Percentiles rank a stretch among this genome's conserved stretches.
Evolutionary conservation across 2,888 invertebrate genomes (phyloP).

Genomic region (Lepeophtheirus nordmannii): DNA sequence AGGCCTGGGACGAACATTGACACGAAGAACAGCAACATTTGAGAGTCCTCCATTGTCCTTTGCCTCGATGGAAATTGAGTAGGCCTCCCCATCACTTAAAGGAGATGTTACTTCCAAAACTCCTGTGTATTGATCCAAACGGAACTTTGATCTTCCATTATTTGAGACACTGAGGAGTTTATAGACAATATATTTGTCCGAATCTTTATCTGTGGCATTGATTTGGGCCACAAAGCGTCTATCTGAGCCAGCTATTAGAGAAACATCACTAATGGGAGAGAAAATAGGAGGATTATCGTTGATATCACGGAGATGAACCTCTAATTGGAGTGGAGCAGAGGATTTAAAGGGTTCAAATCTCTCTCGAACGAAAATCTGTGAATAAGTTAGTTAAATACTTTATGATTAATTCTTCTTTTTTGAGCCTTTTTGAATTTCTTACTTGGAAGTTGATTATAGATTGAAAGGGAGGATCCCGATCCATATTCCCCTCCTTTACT

Average conservation of each 20-base stretch:
- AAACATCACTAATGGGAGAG: constrained; percentile 60
- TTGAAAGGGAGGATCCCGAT: constrained; percentile 69
- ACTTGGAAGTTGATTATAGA: constrained; percentile 70
- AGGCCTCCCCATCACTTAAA: constrained; percentile 68
- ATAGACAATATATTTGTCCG: constrained; percentile 64
- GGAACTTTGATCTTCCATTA: constrained; percentile 69
- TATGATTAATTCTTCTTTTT: not conserved
- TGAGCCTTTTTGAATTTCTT: constrained; percentile 25
- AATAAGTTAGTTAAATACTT: not conserved
- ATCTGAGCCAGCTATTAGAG: constrained; percentile 60
- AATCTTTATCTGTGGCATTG: constrained; percentile 67
- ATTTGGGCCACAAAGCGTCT: constrained; percentile 50
- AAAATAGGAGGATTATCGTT: constrained; percentile 73
- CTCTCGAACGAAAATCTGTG: constrained; percentile 63
- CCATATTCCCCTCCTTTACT: constrained; percentile 66
- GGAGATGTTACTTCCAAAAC: constrained; percentile 56
- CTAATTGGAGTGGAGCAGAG: constrained; percentile 61
- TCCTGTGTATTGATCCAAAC: constrained; percentile 61
- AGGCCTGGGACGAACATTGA: constrained; percentile 64
- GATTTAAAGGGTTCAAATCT: constrained; percentile 53
- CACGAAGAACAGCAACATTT: constrained; percentile 69
- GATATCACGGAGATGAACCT: constrained; percentile 55
- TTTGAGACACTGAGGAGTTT: constrained; percentile 79
- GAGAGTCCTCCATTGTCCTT: constrained; percentile 59
- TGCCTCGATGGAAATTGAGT: constrained; percentile 55